A percentile compares a stretch with the other conserved stretches of the same genome.
Evolutionary conservation across 2,888 invertebrate genomes (phyloP).

Genomic region (Ophion slaviceki): DNA sequence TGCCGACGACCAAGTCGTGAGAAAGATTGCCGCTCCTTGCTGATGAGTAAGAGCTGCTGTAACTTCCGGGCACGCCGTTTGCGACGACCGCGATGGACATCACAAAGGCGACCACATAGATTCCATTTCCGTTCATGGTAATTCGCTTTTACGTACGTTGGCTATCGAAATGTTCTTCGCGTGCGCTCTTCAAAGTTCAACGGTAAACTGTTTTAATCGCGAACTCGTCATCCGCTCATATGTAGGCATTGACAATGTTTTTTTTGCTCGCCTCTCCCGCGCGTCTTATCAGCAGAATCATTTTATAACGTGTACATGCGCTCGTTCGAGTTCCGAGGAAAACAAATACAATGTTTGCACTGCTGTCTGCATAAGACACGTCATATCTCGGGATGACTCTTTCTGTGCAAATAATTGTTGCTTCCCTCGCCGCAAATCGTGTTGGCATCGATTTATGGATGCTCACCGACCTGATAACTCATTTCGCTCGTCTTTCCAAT

Average conservation of each 20-base stretch:
- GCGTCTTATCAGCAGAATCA: neutral
- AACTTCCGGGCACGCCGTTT: neutral
- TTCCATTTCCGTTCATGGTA: neutral
- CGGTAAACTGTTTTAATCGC: neutral
- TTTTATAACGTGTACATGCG: neutral
- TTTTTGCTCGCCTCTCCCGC: neutral
- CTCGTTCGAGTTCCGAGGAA: neutral
- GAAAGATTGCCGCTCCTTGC: slow-evolving; percentile 22
- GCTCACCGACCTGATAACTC: neutral
- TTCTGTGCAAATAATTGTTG: slow-evolving; percentile 6
- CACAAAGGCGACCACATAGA: neutral
- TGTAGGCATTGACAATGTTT: neutral
- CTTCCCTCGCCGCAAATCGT: neutral
- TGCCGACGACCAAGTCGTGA: slow-evolving; percentile 62
- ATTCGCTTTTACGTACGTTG: neutral
- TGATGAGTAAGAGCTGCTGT: neutral
- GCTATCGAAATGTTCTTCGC: neutral
- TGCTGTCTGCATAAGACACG: slow-evolving; percentile 8
- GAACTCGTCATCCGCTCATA: neutral
- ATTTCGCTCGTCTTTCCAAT: neutral
- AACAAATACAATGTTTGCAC: slow-evolving; percentile 11
- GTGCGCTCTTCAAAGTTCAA: neutral
- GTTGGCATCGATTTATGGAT: neutral
- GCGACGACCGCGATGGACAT: neutral
- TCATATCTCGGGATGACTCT: slow-evolving; percentile 7